Base-by-base conservation (phyloP, 1,140 invertebrate genomes). In the Saccostrea glomerata region DNA sequence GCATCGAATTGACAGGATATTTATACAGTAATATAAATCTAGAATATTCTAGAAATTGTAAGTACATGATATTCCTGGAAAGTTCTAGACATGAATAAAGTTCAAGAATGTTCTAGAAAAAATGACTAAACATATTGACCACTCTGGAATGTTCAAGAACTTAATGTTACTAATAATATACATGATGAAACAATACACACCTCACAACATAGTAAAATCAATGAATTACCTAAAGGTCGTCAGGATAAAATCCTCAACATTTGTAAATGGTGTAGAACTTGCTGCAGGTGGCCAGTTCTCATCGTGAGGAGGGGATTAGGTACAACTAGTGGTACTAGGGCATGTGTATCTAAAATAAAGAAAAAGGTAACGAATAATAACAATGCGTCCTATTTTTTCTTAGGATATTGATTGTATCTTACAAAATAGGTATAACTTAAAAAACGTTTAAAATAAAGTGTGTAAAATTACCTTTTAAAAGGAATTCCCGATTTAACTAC, bases 211-310 rank as follows among this genome's bases (percentile, higher is more conserved):
- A 70, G 66, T n/a, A n/a, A n/a, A n/a, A 70, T 25, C 66, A 70
- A 70, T 0, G 66, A 25, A 25, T 70, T 70, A 70, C 66, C 66
- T 70, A 25, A 70, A 70, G 0, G 66, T 70, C n/a, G 66, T 70
- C 2, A 70, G 66, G 66, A 70, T 70, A 70, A 3, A 70, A 70
- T 70, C 66, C 66, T 70, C 66, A 7, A 70, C 66, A 70, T 70
- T 70, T 70, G 66, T 6, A 70, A 70, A 70, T 70, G 66, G n/a
- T 70, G 63, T 70, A 11, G 66, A 70, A 25, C n/a, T 70, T 70
- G n/a, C n/a, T n/a, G n/a, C n/a, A n/a, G n/a, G n/a, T n/a, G n/a
- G n/a, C n/a, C n/a, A n/a, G n/a, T n/a, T 70, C 66, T 70, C 66
- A 25, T 70, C 66, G 66, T 1, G 0, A 70, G 66, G 66, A 70